A percentile compares a stretch with the other conserved stretches of the same genome.
Conservation (phyloP, 2,797 vertebrate species). For the Uromys caudimaculatus region DNA sequence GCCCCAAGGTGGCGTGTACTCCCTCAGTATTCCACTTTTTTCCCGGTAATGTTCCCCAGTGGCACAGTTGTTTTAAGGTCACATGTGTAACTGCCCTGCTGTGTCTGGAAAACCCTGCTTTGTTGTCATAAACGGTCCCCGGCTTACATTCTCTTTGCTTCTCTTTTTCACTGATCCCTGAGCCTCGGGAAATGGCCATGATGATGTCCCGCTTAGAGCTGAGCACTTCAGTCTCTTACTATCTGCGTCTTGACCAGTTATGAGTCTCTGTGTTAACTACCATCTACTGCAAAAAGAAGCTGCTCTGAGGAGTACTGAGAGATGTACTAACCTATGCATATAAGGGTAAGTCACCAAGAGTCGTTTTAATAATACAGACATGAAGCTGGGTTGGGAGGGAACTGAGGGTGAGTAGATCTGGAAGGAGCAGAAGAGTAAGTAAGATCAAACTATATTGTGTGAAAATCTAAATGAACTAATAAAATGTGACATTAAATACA, state of each 20-base stretch:
- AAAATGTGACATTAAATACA: neutral
- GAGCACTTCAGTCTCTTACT: neutral
- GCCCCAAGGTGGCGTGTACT: neutral
- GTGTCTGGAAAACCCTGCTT: neutral
- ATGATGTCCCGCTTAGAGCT: neutral
- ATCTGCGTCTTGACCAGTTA: neutral
- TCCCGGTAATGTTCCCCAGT: conserved; percentile 26
- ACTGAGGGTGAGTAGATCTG: neutral
- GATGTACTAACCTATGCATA: neutral
- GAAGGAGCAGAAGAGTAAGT: neutral
- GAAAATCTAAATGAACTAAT: neutral
- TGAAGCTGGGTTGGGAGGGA: neutral
- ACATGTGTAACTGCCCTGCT: too few species aligned
- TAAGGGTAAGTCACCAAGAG: neutral
- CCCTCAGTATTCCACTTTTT: neutral
- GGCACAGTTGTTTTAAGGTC: neutral
- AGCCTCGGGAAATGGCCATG: rapidly evolving
- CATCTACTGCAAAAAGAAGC: neutral
- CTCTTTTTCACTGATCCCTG: neutral
- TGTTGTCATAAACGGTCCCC: neutral
- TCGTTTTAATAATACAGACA: neutral
- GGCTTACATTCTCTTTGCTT: neutral
- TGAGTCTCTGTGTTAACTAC: neutral
- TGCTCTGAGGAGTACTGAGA: neutral
- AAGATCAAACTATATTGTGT: neutral